phyloP scores from a whole-genome alignment of 2,113 vertebrate genomes.

The Galeopterus variegatus region DNA sequence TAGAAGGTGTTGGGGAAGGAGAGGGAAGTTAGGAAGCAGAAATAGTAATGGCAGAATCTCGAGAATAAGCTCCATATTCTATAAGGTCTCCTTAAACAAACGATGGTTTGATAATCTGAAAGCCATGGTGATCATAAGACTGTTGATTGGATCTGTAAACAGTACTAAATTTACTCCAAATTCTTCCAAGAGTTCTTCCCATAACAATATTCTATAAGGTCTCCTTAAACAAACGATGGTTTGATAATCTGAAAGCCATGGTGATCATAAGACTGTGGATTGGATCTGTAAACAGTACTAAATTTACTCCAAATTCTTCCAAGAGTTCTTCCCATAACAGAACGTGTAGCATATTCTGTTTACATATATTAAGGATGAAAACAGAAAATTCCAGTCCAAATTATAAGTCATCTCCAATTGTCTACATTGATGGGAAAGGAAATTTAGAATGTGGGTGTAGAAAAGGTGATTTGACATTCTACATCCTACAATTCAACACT shows the following conservation, averaged over 20 bases:
- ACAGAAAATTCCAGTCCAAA: background rate
- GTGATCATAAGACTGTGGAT: background rate
- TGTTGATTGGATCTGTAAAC: background rate
- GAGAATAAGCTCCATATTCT: background rate
- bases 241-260: background rate
- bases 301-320: background rate
- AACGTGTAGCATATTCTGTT: too few relatives aligned
- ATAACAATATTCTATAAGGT: background rate
- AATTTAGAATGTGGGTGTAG: background rate
- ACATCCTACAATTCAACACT: background rate
- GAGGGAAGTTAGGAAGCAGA: background rate
- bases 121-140: background rate
- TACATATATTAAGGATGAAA: background rate
- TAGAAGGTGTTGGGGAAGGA: background rate
- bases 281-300: background rate
- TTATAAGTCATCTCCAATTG: background rate
- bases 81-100: background rate
- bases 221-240: background rate
- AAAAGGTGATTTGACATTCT: background rate
- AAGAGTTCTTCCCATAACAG: background rate
- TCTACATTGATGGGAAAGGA: background rate
- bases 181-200: background rate
- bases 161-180: background rate
- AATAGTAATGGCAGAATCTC: background rate
- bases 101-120: background rate